A percentile compares a stretch with the other conserved stretches of the same genome.
These are phyloP conservation scores for Haemorhous mexicanus DNA, from an alignment of 2,113 vertebrate genomes.

Conservation along the genomic window DNA sequence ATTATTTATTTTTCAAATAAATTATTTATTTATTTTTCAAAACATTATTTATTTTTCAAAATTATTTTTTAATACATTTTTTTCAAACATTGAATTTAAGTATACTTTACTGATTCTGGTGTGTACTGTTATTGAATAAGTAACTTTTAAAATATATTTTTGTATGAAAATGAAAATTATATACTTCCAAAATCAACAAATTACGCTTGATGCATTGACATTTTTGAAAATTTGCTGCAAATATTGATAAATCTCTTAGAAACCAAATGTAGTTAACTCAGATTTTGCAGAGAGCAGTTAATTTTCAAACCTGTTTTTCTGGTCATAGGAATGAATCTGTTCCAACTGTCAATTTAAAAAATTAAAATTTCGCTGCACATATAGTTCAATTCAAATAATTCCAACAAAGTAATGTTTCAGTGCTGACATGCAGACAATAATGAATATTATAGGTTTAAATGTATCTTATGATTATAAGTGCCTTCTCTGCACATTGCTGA, in stretches of 20 bases:
- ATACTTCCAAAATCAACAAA: not conserved
- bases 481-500: not conserved
- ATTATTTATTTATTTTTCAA: too few species aligned
- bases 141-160: not conserved
- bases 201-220: not conserved
- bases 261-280: not conserved
- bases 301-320: constrained; percentile 1
- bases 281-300: not conserved
- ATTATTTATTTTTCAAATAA: not conserved
- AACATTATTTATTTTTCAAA: too few species aligned
- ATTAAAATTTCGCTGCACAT: not conserved
- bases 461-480: not conserved
- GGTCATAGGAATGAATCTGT: not conserved
- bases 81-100: not conserved
- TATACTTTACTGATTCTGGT: not conserved
- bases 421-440: not conserved
- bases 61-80: too few species aligned
- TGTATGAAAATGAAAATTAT: not conserved
- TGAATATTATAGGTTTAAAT: not conserved
- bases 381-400: not conserved
- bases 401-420: not conserved
- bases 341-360: not conserved
- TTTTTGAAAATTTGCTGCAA: not conserved
- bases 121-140: not conserved
- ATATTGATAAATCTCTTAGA: not conserved